A percentile compares a stretch with the other conserved stretches of the same genome.
These are phyloP conservation scores for Gasteruption jaculator DNA, from an alignment of 2,888 invertebrate genomes.

Conservation along the genomic window DNA sequence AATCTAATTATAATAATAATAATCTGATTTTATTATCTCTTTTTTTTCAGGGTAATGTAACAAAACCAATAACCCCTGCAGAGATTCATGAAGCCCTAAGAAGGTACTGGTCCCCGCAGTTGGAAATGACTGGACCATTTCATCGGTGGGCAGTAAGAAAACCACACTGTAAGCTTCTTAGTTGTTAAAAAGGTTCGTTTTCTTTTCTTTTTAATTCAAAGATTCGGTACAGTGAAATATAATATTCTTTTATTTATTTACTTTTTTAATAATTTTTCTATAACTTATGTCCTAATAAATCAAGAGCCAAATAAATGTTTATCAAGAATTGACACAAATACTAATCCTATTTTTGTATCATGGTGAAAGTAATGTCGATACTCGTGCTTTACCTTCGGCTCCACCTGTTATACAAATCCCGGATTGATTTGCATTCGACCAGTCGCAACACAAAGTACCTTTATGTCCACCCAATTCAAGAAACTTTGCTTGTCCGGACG, in stretches of 20 bases:
- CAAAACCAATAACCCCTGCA: slow-evolving; percentile 68
- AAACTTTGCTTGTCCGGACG: slow-evolving; percentile 42
- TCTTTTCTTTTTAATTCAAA: slow-evolving; percentile 8
- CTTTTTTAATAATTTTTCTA: slow-evolving; percentile 4
- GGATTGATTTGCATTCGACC: slow-evolving; percentile 59
- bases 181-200: slow-evolving; percentile 32
- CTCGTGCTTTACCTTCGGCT: slow-evolving; percentile 57
- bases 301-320: no score
- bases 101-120: slow-evolving; percentile 63
- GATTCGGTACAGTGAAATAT: slow-evolving; percentile 12
- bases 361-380: slow-evolving; percentile 57
- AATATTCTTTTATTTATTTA: background rate
- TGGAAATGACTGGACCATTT: slow-evolving; percentile 50
- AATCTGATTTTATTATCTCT: no score
- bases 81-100: slow-evolving; percentile 82
- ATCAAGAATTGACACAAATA: slow-evolving; percentile 46
- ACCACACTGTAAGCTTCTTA: slow-evolving; percentile 41
- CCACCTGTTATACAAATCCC: slow-evolving; percentile 59
- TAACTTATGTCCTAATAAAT: background rate
- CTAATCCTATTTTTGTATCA: slow-evolving; percentile 47
- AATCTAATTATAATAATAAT: no score
- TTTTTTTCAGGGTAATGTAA: slow-evolving; percentile 53
- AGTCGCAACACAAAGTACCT: slow-evolving; percentile 58
- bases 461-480: slow-evolving; percentile 56
- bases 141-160: slow-evolving; percentile 41